Evolutionary conservation across 1,140 invertebrate species (phyloP).

Genomic region (Rhopalosiphum padi): DNA sequence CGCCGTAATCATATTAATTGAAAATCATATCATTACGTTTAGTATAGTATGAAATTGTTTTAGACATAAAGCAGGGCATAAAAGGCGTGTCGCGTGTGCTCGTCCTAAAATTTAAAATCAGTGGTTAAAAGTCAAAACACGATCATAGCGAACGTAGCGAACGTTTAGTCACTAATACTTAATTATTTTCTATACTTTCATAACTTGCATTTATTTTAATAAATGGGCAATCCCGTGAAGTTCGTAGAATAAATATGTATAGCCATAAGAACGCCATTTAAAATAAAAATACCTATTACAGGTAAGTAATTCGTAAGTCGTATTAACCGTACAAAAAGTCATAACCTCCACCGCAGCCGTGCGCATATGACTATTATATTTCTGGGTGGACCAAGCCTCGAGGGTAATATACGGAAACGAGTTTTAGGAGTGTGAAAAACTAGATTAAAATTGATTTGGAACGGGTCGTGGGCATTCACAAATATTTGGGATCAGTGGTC

Average conservation of each 20-base stretch:
- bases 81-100: neutral
- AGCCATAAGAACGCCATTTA: neutral
- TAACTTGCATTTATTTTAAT: neutral
- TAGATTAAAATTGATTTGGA: neutral
- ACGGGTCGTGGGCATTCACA: neutral
- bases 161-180: neutral
- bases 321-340: neutral
- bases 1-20: too few species aligned
- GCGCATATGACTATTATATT: neutral
- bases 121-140: neutral
- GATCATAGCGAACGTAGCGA: neutral
- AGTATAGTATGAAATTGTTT: neutral
- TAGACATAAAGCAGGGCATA: neutral
- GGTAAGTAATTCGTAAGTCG: neutral
- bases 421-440: slow-evolving; percentile 12
- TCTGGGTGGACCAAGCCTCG: neutral
- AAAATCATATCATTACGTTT: too few species aligned
- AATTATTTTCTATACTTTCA: neutral
- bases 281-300: neutral
- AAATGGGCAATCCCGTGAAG: neutral
- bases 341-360: neutral
- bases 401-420: neutral
- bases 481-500: neutral
- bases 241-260: neutral
- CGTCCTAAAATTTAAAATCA: neutral